Base-by-base conservation (phyloP, 2,888 invertebrate genomes). In the Perizoma affinitatum region DNA sequence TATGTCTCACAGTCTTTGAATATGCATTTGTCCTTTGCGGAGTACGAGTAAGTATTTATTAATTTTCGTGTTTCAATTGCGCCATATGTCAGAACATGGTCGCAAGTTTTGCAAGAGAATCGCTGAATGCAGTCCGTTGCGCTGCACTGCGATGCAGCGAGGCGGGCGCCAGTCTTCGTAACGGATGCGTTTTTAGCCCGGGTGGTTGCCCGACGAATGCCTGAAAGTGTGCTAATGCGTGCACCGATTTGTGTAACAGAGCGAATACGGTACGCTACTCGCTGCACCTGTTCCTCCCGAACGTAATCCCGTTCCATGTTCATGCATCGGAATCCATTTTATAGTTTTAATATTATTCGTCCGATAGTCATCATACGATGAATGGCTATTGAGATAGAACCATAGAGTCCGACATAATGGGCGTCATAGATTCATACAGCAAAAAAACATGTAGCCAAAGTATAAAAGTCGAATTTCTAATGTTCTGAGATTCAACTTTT, bases 191-290 rank as follows among this genome's bases (percentile, higher is more conserved):
- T 89, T 87, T 86, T 84, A 83, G 83, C 78, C 78, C 79, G 83
- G 79, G 82, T 80, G 82, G 79, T 54, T 42, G 49, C 9, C 71
- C 69, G 73, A 63, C 61, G 65, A 49, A 58, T 71, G 73, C 73
- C 86, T 82, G 86, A 90, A 90, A 89, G 88, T 90, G 86, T 89
- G 90, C 79, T 87, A 88, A 82, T 79, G 79, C 79, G 78, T 83
- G 78, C 80, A 78, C 74, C 78, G 75, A 76, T 82, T 79, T 87
- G 82, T 79, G 80, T 89, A 87, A 77, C 86, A 78, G 75, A 85
- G 80, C 88, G 85, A 76, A 71, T 69, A 81, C 78, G 84, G 83
- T 80, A 84, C 63, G 63, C 34, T 63, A 55, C 52, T 35, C 86
- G 86, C 86, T 76, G 83, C 72, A 65, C 65, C 69, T 61, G 70